A percentile compares a stretch with the other conserved stretches of the same genome.
Conservation (phyloP, 2,113 vertebrate species). For the Corythornis cristatus region DNA sequence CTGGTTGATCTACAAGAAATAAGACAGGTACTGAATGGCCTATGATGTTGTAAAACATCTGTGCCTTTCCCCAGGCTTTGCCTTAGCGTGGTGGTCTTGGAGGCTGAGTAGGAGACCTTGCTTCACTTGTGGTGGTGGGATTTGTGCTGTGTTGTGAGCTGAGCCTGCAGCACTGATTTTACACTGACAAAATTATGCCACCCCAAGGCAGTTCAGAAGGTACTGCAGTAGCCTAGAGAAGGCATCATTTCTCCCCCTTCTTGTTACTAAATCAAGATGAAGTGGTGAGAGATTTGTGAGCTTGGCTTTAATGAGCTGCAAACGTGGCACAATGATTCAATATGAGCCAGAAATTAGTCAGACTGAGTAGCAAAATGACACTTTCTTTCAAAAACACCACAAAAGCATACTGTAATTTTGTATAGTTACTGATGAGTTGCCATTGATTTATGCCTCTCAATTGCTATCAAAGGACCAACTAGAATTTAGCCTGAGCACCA, state of each 20-base stretch:
- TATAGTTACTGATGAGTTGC: slow-evolving; percentile 47
- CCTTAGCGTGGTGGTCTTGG: not conserved
- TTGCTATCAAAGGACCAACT: not conserved
- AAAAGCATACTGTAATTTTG: slow-evolving; percentile 54
- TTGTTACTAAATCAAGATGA: not conserved
- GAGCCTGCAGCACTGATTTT: not conserved
- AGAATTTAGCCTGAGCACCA: not conserved
- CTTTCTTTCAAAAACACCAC: slow-evolving; percentile 43
- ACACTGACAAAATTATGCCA: not conserved
- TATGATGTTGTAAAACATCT: not conserved
- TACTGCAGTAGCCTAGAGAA: not conserved
- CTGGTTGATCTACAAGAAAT: not conserved
- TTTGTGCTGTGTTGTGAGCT: not conserved
- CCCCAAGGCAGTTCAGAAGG: not conserved
- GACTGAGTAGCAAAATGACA: slow-evolving; percentile 40
- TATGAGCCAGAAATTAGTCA: slow-evolving; percentile 58
- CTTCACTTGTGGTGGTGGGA: not conserved
- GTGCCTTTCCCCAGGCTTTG: not conserved
- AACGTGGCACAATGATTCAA: slow-evolving; percentile 24
- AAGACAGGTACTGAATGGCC: not conserved
- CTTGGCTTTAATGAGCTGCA: slow-evolving; percentile 17
- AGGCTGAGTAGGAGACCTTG: not conserved
- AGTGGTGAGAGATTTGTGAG: not conserved
- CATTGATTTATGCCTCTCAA: slow-evolving; percentile 21
- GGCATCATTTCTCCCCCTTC: not conserved